Base-by-base conservation (phyloP, 2,888 invertebrate species). In the Netelia melanura region DNA sequence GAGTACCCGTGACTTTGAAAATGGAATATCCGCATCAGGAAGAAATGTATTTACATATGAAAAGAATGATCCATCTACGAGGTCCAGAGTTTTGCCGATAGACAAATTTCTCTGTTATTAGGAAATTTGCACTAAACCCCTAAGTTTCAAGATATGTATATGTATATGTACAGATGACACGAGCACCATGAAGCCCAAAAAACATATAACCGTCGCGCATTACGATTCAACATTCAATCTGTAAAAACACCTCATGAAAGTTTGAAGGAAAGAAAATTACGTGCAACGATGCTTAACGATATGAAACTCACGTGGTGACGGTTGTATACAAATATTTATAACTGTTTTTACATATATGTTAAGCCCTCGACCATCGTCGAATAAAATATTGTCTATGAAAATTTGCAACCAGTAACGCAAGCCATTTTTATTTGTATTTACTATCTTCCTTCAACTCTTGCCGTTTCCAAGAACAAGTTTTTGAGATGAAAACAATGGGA, bases 311-410 rank as follows among this genome's bases (percentile, higher is more conserved):
- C 62, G 72, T 70, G 82, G 78, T 80, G 82, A 54, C 52, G 83
- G 82, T 80, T 82, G 82, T 80, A 67, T 79, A 67, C 72, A 76
- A 85, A 17, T 85, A 76, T 85, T 48, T 81, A 80, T 70, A 54
- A 38, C 52, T 79, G 30, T 64, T 78, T 75, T 61, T 70, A 72
- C 80, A 80, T 82, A 76, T 85, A 76, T 82, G 76, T 82, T 72
- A 43, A 85, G 72, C 9, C 61, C 72, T 80, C 48, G 61, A 82
- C 38, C 54, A 43, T 44, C 79, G 61, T 67, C 70, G 17, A 79
- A 85, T 82, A 75, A 58, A 85, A 85, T 62, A 79, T 72, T 68
- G 61, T 76, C 58, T 76, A 67, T 74, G 74, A 65, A 61, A 44
- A 48, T 9, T 38, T 38, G 38, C 6, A 38, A 6, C 38, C 38